Evolutionary conservation across 2,113 vertebrate genomes (phyloP), one percentile per base, ranked within the genome.

Genomic region (Barbus barbus): DNA sequence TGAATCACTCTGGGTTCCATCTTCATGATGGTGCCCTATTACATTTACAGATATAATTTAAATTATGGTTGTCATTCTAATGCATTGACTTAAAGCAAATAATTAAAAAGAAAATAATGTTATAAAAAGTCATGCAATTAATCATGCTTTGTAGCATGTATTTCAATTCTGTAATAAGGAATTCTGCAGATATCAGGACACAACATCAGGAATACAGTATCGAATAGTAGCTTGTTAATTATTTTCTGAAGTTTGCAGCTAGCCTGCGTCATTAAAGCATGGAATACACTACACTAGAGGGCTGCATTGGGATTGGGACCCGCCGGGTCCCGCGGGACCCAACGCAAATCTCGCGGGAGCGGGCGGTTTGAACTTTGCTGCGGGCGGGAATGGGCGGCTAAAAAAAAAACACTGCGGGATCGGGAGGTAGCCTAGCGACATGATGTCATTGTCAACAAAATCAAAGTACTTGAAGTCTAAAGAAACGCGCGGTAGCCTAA

Each of bases 1-100:
- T 0, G 97, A 97, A 90, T 99, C 98, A 0, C 98, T 99, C 90
- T 98, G 98, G 0, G 98, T 99, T 74, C 98, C 98, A 1, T 99
- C 98, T 74, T 98, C 96, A 72, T 99, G 98, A 86, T 96, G 95
- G 84, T 97, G 96, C 87, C 95, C 98, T 99, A 88, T 71, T 24
- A 38, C 14, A 11, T 60, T 20, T 53, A 18, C 14, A 84, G 1
- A 44, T 38, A 38, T 16, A 78, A 0, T 28, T 46, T 48, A 60
- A 9, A 51, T 76, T 18, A 24, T 38, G 3, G 16, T 31, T 36
- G 31, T 11, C 31, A 67, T 20, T 67, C 31, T 38, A 28, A 65
- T 22, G 31, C 5, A 24, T 2, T 13, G 2, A 72, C 51, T 28
- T 16, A 48, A 6, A 36, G 33, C 67, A 48, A 65, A 46, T 28